Percentiles rank a stretch among this genome's conserved stretches.
These are phyloP conservation scores for Oryzias curvinotus DNA, from an alignment of 2,113 vertebrate genomes.

Conservation along the genomic window DNA sequence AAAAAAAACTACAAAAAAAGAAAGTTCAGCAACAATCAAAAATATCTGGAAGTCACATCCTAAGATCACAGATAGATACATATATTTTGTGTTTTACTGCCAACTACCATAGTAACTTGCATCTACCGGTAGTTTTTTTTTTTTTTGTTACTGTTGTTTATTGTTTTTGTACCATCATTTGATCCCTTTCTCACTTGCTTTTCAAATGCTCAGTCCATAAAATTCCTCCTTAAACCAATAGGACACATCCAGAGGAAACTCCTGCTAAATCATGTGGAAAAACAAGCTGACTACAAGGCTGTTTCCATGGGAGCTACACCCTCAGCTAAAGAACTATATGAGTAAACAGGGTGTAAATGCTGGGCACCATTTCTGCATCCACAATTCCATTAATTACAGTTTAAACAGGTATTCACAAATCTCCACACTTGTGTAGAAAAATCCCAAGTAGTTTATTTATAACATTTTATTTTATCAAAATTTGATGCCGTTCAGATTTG, in stretches of 20 bases:
- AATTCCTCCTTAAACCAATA: conserved; percentile 57
- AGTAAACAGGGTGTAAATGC: conserved; percentile 37
- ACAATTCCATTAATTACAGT: conserved; percentile 27
- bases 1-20: conserved; percentile 67
- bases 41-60: too few relatives aligned
- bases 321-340: conserved; percentile 72
- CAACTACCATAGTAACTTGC: too few relatives aligned
- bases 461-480: conserved; percentile 5
- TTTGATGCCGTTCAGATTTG: conserved; percentile 28
- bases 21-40: conserved; percentile 21
- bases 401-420: conserved; percentile 13
- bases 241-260: conserved; percentile 56
- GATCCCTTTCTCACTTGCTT: conserved; percentile 10
- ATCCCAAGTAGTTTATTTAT: conserved; percentile 19
- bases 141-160: conserved; percentile 4
- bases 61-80: too few relatives aligned
- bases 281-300: conserved; percentile 54
- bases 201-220: conserved; percentile 52
- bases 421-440: background rate
- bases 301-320: conserved; percentile 65
- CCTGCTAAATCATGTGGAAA: conserved; percentile 59
- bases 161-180: conserved; percentile 31
- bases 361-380: conserved; percentile 37
- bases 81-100: too few relatives aligned
- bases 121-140: background rate